Conservation (phyloP, 2,113 vertebrate genomes). For the Tor tambroides region DNA sequence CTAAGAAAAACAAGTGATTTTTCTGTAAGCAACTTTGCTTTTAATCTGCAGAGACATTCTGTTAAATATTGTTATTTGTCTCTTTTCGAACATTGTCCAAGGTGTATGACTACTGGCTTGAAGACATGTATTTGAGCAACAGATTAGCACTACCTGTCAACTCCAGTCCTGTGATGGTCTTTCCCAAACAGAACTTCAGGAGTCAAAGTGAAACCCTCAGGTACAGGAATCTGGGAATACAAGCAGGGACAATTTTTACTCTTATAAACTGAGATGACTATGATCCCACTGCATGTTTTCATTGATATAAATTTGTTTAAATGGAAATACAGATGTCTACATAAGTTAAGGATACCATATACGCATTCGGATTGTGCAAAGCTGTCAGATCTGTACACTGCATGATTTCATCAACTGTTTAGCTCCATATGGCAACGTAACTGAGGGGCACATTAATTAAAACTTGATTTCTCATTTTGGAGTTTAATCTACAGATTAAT, state of each 20-base stretch:
- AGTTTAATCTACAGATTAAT: constrained; percentile 12
- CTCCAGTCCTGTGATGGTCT: constrained; percentile 92
- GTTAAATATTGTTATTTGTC: neutral
- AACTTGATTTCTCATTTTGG: neutral
- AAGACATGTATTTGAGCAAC: constrained; percentile 97
- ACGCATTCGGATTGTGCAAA: neutral
- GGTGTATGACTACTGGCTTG: constrained; percentile 94
- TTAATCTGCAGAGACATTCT: neutral
- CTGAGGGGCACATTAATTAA: neutral
- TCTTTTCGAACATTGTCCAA: constrained; percentile 59
- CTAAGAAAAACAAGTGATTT: too few relatives aligned
- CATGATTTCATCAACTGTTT: constrained; percentile 3
- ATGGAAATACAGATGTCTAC: neutral
- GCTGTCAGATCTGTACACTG: neutral
- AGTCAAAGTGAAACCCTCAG: constrained; percentile 86
- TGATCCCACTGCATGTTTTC: neutral
- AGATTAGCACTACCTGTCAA: constrained; percentile 89
- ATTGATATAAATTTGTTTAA: neutral
- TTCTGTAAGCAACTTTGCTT: neutral
- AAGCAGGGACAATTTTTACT: neutral
- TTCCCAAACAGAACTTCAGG: constrained; percentile 86
- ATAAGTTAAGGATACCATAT: neutral
- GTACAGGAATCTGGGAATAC: constrained; percentile 66
- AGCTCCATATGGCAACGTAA: constrained; percentile 22
- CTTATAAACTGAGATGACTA: neutral